Evolutionary conservation across 2,797 vertebrate genomes (phyloP).

Genomic region (Helarctos malayanus): DNA sequence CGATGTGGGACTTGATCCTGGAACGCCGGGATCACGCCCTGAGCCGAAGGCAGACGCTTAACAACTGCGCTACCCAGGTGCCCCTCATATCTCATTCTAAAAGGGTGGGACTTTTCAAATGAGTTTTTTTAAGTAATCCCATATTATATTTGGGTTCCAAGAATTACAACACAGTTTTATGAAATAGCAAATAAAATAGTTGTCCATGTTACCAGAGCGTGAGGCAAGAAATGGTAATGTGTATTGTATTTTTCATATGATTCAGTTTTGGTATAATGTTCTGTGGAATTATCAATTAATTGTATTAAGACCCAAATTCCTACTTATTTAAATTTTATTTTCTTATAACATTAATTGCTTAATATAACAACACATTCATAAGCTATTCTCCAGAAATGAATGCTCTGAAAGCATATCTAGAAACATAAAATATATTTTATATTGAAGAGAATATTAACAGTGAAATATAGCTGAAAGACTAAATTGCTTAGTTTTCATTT

Average conservation of each 20-base stretch:
- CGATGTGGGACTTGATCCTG: too few relatives aligned
- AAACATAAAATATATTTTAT: background rate
- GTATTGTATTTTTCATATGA: background rate
- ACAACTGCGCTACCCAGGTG: too few relatives aligned
- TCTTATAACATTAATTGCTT: background rate
- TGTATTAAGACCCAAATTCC: background rate
- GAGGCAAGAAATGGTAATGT: background rate
- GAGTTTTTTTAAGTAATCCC: background rate
- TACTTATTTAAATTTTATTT: background rate
- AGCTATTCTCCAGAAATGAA: background rate
- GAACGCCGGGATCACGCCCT: too few relatives aligned
- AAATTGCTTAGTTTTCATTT: background rate
- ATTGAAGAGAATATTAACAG: background rate
- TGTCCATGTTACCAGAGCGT: background rate
- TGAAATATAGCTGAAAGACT: background rate
- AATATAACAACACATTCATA: background rate
- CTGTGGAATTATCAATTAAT: background rate
- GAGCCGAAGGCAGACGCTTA: too few relatives aligned
- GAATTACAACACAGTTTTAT: background rate
- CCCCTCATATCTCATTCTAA: background rate
- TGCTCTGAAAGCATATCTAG: constrained; percentile 43
- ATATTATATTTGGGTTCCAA: background rate
- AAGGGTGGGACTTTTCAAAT: background rate
- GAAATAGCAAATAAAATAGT: constrained; percentile 40
- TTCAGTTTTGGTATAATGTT: background rate